Evolutionary conservation across 1,140 invertebrate species (phyloP), one percentile per base, ranked within the genome.

Genomic region (Calycopis cecrops): DNA sequence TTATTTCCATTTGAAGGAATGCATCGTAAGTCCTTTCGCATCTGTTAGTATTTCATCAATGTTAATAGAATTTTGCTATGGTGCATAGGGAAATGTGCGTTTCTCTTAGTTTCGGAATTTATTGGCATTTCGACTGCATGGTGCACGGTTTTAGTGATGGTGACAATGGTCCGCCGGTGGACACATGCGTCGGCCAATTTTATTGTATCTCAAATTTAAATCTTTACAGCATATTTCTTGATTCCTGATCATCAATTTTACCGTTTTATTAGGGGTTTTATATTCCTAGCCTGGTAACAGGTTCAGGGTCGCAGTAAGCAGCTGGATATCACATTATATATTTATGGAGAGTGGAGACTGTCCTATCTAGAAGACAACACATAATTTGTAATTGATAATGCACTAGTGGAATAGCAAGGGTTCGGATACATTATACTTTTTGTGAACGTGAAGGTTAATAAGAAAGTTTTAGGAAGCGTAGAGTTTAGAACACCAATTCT

Each of bases 61-160:
- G 66, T 63, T 62, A 64, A 69, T 71, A 71, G 71, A 77, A 80
- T 82, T 85, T 85, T 68, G 81, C 77, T 76, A 71, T 58, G 69
- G 67, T 54, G 66, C 62, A 58, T 73, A 77, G 62, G 73, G 72
- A 81, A 82, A 79, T 73, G 73, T 76, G 67, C 67, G 70, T 81
- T 78, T 83, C 71, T 71, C 70, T 64, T 80, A 77, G 69, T 74
- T 75, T 75, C 50, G 67, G 69, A 81, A 86, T 86, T 81, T 84
- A 84, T 83, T 73, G 73, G 69, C 70, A 74, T 78, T 65, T 60
- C 73, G 69, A 69, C 70, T 70, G 71, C 57, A 69, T 50, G 52
- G 49, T 55, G 62, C 59, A 68, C 65, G 73, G 75, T 80, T 76
- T 81, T 77, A 73, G 63, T 57, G 68, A 69, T 59, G 71, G 57